Evolutionary conservation across 2,113 vertebrate species (phyloP).

Genomic region (Barnardius zonarius): DNA sequence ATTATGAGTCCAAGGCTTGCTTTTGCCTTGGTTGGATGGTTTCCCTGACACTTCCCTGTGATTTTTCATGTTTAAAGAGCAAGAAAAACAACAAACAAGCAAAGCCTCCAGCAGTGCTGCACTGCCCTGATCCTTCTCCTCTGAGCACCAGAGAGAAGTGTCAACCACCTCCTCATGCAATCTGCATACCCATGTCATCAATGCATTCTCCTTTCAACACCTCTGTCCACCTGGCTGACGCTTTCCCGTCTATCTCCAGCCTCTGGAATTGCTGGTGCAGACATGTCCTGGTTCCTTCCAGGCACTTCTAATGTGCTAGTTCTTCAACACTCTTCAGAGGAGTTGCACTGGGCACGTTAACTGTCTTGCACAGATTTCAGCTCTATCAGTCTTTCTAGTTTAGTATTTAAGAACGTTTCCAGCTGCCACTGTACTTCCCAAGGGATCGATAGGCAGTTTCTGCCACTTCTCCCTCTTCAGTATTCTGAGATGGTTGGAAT

Average conservation of each 20-base stretch:
- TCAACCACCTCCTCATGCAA: not conserved
- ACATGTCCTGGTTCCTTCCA: not conserved
- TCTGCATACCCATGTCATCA: not conserved
- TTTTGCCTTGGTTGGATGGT: not conserved
- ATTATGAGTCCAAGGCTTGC: not conserved
- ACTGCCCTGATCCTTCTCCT: not conserved
- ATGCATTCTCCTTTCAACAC: not conserved
- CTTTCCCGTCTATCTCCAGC: not conserved
- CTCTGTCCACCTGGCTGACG: not conserved
- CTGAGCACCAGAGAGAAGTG: not conserved
- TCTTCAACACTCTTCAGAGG: not conserved
- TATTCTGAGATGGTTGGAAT: not conserved
- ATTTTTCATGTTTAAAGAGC: not conserved
- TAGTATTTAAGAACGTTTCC: not conserved
- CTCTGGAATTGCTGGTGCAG: not conserved
- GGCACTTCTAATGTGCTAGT: not conserved
- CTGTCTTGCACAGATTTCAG: not conserved
- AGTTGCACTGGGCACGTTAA: not conserved
- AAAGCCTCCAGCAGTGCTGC: not conserved
- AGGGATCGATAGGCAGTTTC: not conserved
- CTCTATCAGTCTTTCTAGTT: not conserved
- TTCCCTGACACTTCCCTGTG: not conserved
- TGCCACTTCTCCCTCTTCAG: not conserved
- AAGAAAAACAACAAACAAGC: not conserved
- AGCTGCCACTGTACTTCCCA: not conserved